Evolutionary conservation across 1,140 invertebrate genomes (phyloP), one percentile per base, ranked within the genome.

Genomic region (Mizuhopecten yessoensis): DNA sequence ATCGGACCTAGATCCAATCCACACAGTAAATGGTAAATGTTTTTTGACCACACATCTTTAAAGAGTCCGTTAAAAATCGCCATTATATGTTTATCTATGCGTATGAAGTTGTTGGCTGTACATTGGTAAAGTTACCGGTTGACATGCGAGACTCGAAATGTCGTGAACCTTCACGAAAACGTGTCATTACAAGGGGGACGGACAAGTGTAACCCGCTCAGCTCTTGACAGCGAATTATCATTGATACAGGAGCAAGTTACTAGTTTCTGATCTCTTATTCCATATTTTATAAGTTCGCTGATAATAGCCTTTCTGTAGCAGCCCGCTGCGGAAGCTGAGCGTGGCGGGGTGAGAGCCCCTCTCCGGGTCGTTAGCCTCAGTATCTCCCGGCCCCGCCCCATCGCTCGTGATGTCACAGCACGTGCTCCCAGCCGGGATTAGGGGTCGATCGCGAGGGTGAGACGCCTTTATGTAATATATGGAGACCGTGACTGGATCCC

Each of bases 211-310:
- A 29, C 5, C 23, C 29, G 42, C 57, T 75, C 23, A 29, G 23
- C 57, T 75, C 57, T 75, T 75, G 57, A 75, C 57, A 75, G 57
- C 23, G 45, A 75, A 75, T 75, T 75, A 75, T 29, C 29, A 75
- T 75, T 75, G 57, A 75, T 75, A 75, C 57, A 75, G 57, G 57
- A 75, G n/a, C 23, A 5, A n/a, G 57, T 75, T n/a, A 75, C 57
- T 5, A 75, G 57, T 75, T 75, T 75, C 23, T 75, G 57, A 75
- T 75, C 57, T 45, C 42, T 45, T 17, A 29, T 75, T 75, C 17
- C 57, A 29, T 75, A 29, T 75, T 75, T 75, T 17, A 75, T 75
- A 75, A 75, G 57, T 75, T 75, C 57, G 11, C 17, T 17, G 57
- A 75, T 75, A 75, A 75, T 75, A 29, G 17, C 57, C 23, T 75